Evolutionary conservation across 2,797 vertebrate species (phyloP), one percentile per base, ranked within the genome.

Genomic region (Sitta carolinensis): DNA sequence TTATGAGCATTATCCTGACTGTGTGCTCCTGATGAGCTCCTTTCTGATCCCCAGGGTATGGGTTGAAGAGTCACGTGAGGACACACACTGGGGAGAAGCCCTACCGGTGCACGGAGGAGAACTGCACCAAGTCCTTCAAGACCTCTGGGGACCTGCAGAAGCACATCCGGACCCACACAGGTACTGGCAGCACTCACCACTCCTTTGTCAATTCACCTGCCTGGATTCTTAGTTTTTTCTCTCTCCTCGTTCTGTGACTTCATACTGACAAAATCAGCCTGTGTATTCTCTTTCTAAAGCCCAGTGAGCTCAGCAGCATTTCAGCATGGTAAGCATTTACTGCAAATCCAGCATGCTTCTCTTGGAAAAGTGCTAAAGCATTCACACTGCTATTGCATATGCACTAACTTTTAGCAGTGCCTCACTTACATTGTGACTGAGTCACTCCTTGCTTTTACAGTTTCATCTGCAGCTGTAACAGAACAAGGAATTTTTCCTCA

Each of bases 41-140:
- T 74, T 50, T 96, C 38, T 89, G 57, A 25, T 84, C 51, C 90
- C 93, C 62, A 87, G 99, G 99, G 98, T 99, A 99, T 38, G 99
- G 99, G 84, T 97, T 99, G 90, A 99, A 99, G 97, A 99, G 99
- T 96, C 99, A 99, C 57, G 98, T 99, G 54, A 98, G 99, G 91
- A 99, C 99, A 84, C 99, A 99, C 97, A 99, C 99, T 4, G 99
- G 99, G 74, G 99, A 99, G 97, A 99, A 99, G 98, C 99, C 99
- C 42, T 99, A 99, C 82, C 97, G 98, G 84, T 99, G 99, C 98
- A 99, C 99, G 55, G 99, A 99, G 95, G 95, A 99, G 61, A 99
- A 99, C 95, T 99, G 99, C 98, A 98, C 98, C 95, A 99, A 99
- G 72, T 99, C 99, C 78, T 99, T 99, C 95, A 99, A 99, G 98